phyloP scores from a whole-genome alignment of 2,113 vertebrate genomes.

The Manacus vitellinus region DNA sequence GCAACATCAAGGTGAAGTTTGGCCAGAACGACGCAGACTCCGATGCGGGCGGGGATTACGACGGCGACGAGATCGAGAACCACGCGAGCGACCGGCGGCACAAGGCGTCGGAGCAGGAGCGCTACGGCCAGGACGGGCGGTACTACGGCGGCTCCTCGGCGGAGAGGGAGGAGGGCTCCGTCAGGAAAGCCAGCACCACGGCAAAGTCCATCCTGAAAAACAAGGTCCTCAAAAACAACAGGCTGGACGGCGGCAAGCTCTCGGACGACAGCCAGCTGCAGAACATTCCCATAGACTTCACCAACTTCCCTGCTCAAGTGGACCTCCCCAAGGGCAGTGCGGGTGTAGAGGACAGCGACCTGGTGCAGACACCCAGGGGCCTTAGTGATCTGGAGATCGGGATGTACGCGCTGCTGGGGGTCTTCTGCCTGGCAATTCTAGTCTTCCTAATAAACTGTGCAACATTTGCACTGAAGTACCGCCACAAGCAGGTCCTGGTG shows the following conservation, averaged over 20 bases:
- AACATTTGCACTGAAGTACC: conserved; percentile 90
- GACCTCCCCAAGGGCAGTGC: conserved; percentile 79
- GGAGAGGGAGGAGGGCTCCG: conserved; percentile 80
- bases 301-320: conserved; percentile 90
- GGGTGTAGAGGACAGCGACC: conserved; percentile 78
- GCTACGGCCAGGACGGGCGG: conserved; percentile 76
- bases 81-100: conserved; percentile 82
- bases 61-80: conserved; percentile 82
- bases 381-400: conserved; percentile 94
- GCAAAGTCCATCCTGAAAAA: conserved; percentile 77
- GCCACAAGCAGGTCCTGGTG: conserved; percentile 91
- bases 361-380: conserved; percentile 78
- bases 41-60: conserved; percentile 61
- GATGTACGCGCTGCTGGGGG: conserved; percentile 95
- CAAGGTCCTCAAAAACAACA: conserved; percentile 43
- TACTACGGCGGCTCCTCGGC: conserved; percentile 77
- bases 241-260: conserved; percentile 76
- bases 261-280: conserved; percentile 77
- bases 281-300: conserved; percentile 86
- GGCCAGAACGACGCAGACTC: conserved; percentile 77
- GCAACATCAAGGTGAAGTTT: conserved; percentile 86
- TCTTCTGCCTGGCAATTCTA: conserved; percentile 95
- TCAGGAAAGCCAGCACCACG: conserved; percentile 77
- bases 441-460: conserved; percentile 97
- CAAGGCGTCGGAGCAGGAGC: conserved; percentile 77